Conservation (phyloP, 2,113 vertebrate genomes). For the Ploceus nigricollis region DNA sequence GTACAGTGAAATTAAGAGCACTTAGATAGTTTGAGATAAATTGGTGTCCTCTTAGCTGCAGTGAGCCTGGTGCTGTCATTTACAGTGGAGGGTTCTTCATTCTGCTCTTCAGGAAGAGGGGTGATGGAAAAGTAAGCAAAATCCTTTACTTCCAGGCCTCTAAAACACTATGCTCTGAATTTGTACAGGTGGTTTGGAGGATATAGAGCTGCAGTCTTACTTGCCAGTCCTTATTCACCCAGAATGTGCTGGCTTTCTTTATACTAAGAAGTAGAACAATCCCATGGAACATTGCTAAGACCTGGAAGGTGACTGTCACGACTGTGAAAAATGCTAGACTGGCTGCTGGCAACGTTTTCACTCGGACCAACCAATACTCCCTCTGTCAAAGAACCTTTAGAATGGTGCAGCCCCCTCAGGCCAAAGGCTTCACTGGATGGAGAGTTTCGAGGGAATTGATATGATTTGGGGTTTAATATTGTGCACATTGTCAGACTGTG, state of each 20-base stretch:
- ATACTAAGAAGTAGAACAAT: background rate
- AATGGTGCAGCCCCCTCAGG: background rate
- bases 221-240: background rate
- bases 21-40: background rate
- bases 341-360: background rate
- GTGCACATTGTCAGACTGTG: background rate
- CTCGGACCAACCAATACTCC: background rate
- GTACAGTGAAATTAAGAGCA: background rate
- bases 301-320: accelerated
- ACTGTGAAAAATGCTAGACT: background rate
- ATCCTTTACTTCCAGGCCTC: background rate
- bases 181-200: background rate
- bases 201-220: background rate
- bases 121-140: background rate
- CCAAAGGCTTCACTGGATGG: background rate
- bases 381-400: background rate
- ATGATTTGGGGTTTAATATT: background rate
- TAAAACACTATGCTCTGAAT: background rate
- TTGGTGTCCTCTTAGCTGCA: background rate
- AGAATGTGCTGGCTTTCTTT: background rate
- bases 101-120: background rate
- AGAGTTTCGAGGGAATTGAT: background rate
- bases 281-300: background rate
- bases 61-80: background rate
- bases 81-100: background rate